Percentiles rank a stretch among this genome's conserved stretches.
phyloP scores from a whole-genome alignment of 2,113 vertebrate species.

The Montifringilla adamsi region DNA sequence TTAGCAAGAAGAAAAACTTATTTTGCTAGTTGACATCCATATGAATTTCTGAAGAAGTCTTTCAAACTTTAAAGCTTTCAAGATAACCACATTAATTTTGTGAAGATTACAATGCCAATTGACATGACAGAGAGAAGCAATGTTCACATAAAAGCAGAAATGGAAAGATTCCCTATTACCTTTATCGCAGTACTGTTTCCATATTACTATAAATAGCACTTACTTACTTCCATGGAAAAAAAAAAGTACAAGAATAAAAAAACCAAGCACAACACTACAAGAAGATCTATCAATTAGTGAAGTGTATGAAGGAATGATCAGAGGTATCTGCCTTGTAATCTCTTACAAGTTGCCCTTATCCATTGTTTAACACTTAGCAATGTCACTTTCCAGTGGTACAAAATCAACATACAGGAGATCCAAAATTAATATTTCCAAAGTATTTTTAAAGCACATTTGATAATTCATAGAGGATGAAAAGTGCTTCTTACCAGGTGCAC shows the following conservation, averaged over 20 bases:
- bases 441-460: background rate
- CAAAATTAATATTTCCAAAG: background rate
- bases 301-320: background rate
- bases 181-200: background rate
- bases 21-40: background rate
- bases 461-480: background rate
- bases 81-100: background rate
- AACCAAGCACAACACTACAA: background rate
- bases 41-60: background rate
- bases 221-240: background rate
- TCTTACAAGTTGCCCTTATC: background rate
- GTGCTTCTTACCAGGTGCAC: background rate
- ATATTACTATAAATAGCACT: background rate
- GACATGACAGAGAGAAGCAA: background rate
- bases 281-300: background rate
- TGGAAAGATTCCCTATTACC: background rate
- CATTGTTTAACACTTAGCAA: background rate
- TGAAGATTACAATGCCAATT: background rate
- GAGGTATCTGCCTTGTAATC: background rate
- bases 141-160: background rate
- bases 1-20: background rate
- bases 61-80: background rate
- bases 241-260: background rate
- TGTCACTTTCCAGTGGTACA: background rate
- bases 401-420: background rate